Conservation (phyloP, 2,888 invertebrate species). For the Agrotis puta region DNA sequence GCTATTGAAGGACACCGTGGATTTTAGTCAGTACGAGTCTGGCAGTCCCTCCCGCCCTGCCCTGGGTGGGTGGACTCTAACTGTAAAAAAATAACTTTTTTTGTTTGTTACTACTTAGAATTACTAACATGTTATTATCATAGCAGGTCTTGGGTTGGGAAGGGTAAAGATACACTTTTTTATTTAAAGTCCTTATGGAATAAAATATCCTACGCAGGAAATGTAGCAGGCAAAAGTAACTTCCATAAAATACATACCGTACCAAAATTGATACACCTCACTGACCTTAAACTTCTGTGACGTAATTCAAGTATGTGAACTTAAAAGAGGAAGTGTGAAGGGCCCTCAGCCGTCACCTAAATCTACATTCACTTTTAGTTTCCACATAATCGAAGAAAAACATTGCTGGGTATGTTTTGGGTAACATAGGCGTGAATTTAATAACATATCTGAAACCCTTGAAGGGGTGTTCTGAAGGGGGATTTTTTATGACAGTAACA, state of each 20-base stretch:
- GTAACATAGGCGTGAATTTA: background rate
- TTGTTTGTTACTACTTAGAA: no score
- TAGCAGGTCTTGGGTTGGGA: no score
- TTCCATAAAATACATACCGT: background rate
- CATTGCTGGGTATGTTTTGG: slow-evolving; percentile 21
- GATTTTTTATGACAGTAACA: no score
- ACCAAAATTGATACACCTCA: background rate
- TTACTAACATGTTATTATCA: no score
- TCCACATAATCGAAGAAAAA: slow-evolving; percentile 41
- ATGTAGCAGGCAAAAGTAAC: background rate
- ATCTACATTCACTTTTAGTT: slow-evolving; percentile 42
- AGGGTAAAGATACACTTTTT: no score
- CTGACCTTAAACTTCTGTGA: slow-evolving; percentile 8
- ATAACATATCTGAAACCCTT: background rate
- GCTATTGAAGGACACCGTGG: no score
- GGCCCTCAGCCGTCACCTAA: slow-evolving; percentile 35
- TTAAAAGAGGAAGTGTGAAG: slow-evolving; percentile 34
- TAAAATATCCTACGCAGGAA: background rate
- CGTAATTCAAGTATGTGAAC: slow-evolving; percentile 30
- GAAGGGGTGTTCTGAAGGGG: background rate
- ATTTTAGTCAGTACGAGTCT: no score
- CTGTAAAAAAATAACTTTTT: no score
- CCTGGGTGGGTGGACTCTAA: no score
- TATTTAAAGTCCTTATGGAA: no score
- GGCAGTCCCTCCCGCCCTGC: no score